A percentile compares a stretch with the other conserved stretches of the same genome.
These are phyloP conservation scores for Philypnodon macrostomus DNA, from an alignment of 2,797 vertebrate genomes.

Conservation along the genomic window DNA sequence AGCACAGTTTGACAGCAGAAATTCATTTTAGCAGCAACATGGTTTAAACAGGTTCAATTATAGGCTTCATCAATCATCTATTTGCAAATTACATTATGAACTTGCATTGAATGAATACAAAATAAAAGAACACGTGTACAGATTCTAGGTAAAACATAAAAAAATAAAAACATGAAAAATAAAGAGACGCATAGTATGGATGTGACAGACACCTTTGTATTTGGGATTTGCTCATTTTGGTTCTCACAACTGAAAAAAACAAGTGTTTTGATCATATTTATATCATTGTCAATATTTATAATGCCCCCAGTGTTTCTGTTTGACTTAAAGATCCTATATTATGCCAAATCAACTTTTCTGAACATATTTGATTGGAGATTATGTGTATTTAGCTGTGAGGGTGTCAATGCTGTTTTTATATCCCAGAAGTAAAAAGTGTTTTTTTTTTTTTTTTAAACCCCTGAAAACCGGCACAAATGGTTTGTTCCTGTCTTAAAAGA, in stretches of 20 bases:
- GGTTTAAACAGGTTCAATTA: conserved; percentile 17
- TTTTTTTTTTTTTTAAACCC: no score
- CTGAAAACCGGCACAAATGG: no score
- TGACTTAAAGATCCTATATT: no score
- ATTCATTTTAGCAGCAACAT: conserved; percentile 52
- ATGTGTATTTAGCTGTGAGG: no score
- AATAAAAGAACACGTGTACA: conserved; percentile 6
- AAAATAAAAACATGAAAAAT: conserved; percentile 3
- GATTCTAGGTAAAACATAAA: conserved; percentile 39
- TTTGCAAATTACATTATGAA: conserved; percentile 40
- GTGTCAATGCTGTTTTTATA: no score
- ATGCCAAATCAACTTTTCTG: no score
- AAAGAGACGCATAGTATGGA: conserved; percentile 4
- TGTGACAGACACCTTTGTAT: neutral
- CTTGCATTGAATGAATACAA: conserved; percentile 34
- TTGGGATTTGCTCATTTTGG: conserved; percentile 20
- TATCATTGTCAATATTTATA: conserved; percentile 34
- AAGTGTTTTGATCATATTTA: conserved; percentile 25
- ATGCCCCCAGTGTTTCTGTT: no score
- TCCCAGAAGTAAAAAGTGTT: no score
- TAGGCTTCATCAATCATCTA: no score
- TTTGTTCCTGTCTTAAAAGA: no score
- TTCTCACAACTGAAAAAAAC: conserved; percentile 27
- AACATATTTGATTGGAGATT: no score
- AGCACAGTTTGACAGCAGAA: conserved; percentile 29